phyloP scores from a whole-genome alignment of 2,888 invertebrate species.

The Subacronicta megacephala region DNA sequence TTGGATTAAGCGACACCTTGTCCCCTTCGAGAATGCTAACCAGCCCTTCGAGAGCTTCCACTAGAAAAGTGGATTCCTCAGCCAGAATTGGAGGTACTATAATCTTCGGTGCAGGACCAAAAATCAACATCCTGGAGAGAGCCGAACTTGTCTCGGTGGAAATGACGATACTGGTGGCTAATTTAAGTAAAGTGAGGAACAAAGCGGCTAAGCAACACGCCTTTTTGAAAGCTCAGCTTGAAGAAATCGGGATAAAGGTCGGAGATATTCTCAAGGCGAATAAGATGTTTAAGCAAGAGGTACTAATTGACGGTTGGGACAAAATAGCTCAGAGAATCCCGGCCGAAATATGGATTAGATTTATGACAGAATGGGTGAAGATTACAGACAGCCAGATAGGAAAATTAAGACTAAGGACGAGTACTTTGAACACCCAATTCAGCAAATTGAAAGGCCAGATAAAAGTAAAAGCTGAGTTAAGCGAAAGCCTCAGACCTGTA shows the following conservation, averaged over 20 bases:
- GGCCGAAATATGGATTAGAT: constrained; percentile 90
- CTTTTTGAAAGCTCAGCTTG: constrained; percentile 84
- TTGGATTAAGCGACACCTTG: constrained; percentile 65
- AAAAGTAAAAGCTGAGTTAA: constrained; percentile 88
- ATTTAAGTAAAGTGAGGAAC: constrained; percentile 68
- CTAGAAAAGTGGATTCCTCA: constrained; percentile 76
- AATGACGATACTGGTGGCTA: constrained; percentile 80
- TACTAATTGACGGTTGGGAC: constrained; percentile 88
- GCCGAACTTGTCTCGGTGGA: constrained; percentile 86
- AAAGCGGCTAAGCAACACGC: constrained; percentile 77
- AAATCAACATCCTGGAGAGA: constrained; percentile 86
- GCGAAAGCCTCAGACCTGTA: constrained; percentile 89
- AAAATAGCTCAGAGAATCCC: constrained; percentile 90
- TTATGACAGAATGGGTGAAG: constrained; percentile 91
- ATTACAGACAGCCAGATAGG: constrained; percentile 88
- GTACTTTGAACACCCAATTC: constrained; percentile 87
- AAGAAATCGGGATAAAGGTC: constrained; percentile 88
- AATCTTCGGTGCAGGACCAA: constrained; percentile 73
- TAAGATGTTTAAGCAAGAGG: constrained; percentile 84
- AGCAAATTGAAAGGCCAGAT: constrained; percentile 88
- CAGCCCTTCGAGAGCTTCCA: constrained; percentile 70
- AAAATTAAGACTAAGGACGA: constrained; percentile 89
- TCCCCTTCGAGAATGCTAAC: constrained; percentile 33
- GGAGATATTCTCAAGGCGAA: constrained; percentile 84
- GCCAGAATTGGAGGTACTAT: constrained; percentile 75